Percentiles rank a stretch among this genome's conserved stretches.
Evolutionary conservation across 2,113 vertebrate species (phyloP).

Genomic region (Actenoides lindsayi): DNA sequence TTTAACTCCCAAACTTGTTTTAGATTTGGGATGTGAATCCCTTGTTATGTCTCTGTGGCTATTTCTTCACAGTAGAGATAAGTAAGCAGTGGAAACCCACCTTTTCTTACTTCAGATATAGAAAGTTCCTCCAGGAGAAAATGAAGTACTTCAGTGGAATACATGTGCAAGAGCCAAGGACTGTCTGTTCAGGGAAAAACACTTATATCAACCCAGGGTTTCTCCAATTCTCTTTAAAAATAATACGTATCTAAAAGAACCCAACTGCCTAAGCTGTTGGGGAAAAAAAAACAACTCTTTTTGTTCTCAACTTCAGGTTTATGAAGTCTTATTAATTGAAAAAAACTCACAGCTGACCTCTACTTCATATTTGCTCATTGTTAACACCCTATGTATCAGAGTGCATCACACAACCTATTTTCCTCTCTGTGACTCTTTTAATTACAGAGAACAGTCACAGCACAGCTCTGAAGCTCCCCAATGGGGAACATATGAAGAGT

Average conservation of each 20-base stretch:
- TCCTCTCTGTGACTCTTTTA: background rate
- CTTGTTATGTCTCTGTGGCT: background rate
- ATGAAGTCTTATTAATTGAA: background rate
- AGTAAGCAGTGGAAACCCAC: background rate
- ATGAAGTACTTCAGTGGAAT: background rate
- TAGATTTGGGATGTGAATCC: background rate
- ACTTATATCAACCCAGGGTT: background rate
- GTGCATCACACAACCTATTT: background rate
- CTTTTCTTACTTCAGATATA: background rate
- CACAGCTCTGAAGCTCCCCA: background rate
- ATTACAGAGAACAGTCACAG: background rate
- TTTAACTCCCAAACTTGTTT: background rate
- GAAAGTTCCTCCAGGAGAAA: background rate
- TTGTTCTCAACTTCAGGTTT: background rate
- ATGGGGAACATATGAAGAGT: rapidly evolving
- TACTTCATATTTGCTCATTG: background rate
- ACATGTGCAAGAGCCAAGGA: background rate
- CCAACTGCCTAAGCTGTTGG: background rate
- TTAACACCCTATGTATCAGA: background rate
- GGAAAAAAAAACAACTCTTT: background rate
- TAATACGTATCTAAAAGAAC: background rate
- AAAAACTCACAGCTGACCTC: background rate
- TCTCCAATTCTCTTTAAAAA: background rate
- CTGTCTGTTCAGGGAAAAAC: background rate
- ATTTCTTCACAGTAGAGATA: background rate